phyloP scores from a whole-genome alignment of 2,888 invertebrate genomes.

The Cryptus armator region DNA sequence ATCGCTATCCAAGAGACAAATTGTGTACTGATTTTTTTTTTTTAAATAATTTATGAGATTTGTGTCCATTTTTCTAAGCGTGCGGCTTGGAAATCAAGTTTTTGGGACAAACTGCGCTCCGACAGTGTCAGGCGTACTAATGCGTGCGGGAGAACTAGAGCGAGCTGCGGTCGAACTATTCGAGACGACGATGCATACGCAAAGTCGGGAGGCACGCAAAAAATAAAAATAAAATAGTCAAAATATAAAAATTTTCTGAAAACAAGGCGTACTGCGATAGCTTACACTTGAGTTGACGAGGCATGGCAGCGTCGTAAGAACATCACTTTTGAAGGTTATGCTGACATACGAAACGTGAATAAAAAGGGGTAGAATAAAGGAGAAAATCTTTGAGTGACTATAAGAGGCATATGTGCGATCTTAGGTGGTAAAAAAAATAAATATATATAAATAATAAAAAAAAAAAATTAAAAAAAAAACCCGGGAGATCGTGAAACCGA shows the following conservation, averaged over 20 bases:
- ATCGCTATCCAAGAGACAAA: background rate
- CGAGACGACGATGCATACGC: background rate
- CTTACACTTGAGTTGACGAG: constrained; percentile 66
- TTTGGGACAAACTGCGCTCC: background rate
- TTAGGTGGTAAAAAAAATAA: background rate
- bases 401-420: constrained; percentile 9
- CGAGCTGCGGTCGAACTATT: background rate
- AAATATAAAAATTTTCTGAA: constrained; percentile 3
- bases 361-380: constrained; percentile 29
- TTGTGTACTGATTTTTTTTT: background rate
- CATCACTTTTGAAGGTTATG: constrained; percentile 75
- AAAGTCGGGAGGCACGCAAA: background rate
- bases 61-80: no score
- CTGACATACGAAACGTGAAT: constrained; percentile 71
- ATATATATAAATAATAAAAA: background rate
- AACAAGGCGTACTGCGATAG: constrained; percentile 38
- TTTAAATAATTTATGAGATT: no score
- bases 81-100: no score
- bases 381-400: constrained; percentile 18
- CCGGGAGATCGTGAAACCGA: constrained; percentile 33
- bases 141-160: no score
- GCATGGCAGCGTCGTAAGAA: constrained; percentile 63
- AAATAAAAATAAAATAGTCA: constrained; percentile 31
- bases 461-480: constrained; percentile 43
- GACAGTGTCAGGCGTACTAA: background rate